Percentiles rank a stretch among this genome's conserved stretches.
These are phyloP conservation scores for Brachypteracias leptosomus DNA, from an alignment of 2,113 vertebrate species.

Conservation along the genomic window DNA sequence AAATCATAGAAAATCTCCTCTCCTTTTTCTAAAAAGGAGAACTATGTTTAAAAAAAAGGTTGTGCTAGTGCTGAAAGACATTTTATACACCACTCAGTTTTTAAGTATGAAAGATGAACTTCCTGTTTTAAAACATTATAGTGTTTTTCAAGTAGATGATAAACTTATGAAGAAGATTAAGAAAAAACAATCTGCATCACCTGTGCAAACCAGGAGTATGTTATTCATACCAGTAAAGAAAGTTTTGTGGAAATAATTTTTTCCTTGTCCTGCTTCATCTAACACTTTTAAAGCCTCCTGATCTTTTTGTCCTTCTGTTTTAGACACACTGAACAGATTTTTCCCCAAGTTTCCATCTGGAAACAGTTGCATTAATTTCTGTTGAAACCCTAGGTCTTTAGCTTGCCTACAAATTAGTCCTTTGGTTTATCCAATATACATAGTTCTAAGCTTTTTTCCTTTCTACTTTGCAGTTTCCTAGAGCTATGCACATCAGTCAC, in stretches of 20 bases:
- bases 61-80: not conserved
- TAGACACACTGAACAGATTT: not conserved
- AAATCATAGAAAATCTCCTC: not conserved
- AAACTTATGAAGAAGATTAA: not conserved
- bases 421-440: not conserved
- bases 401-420: not conserved
- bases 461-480: not conserved
- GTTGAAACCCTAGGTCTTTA: not conserved
- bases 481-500: accelerated
- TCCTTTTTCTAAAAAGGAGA: not conserved
- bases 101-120: not conserved
- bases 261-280: not conserved
- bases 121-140: not conserved
- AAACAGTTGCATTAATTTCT: not conserved
- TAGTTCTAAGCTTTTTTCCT: not conserved
- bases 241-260: not conserved
- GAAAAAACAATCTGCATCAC: not conserved
- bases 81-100: not conserved
- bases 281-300: not conserved
- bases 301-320: not conserved
- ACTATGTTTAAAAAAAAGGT: not conserved
- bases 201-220: not conserved
- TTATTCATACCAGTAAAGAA: not conserved
- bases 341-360: not conserved
- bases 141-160: not conserved